Percentiles rank a stretch among this genome's conserved stretches.
These are phyloP conservation scores for Tricholauxania praeusta DNA, from an alignment of 2,888 invertebrate species.

Conservation along the genomic window DNA sequence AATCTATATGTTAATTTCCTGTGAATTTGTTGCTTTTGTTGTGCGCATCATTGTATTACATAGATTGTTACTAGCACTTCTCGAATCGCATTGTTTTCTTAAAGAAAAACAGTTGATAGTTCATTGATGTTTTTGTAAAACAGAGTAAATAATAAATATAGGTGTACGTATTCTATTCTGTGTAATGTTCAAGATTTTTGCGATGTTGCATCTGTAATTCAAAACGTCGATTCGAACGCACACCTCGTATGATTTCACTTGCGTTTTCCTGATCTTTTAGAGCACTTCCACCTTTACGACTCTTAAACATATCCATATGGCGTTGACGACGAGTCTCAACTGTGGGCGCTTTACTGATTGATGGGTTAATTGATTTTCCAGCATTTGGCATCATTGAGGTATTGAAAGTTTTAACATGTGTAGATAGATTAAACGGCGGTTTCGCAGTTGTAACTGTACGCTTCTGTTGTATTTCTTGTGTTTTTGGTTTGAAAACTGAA, in stretches of 20 bases:
- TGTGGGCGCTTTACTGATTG: constrained; percentile 46
- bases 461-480: constrained; percentile 27
- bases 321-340: constrained; percentile 56
- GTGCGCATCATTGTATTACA: too few species aligned
- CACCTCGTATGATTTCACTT: constrained; percentile 71
- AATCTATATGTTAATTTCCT: too few species aligned
- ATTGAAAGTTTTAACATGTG: constrained; percentile 25
- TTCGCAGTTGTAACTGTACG: constrained; percentile 34
- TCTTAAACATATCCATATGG: constrained; percentile 63
- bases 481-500: constrained; percentile 32
- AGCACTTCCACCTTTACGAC: constrained; percentile 44
- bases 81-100: too few species aligned
- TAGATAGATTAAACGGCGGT: constrained; percentile 52
- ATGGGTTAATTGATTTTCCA: neutral
- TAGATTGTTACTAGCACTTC: too few species aligned
- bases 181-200: constrained; percentile 55
- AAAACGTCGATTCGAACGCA: constrained; percentile 78
- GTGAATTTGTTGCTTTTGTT: too few species aligned
- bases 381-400: constrained; percentile 1
- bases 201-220: constrained; percentile 79
- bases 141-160: too few species aligned
- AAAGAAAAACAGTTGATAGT: too few species aligned
- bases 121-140: too few species aligned
- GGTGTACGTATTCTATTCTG: too few species aligned
- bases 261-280: constrained; percentile 37